These are phyloP conservation scores for Pseudopodoces humilis DNA, from an alignment of 2,113 vertebrate genomes.

Conservation along the genomic window DNA sequence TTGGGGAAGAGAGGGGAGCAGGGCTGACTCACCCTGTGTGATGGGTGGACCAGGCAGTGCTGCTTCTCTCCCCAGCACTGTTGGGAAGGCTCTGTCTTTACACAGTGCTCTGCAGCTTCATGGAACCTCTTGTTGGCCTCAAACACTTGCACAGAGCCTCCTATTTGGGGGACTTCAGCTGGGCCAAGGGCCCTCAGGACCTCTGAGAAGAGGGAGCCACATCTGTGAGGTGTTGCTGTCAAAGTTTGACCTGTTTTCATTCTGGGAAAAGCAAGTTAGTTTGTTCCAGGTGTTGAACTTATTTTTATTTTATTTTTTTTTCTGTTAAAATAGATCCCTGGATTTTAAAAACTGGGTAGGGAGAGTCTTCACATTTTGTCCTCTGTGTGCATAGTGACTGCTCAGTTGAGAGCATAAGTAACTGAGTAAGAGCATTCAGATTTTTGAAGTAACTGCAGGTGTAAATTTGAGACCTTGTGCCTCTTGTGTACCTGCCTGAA, in stretches of 20 bases:
- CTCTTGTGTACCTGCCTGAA: background rate
- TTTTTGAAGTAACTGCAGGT: background rate
- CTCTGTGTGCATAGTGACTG: background rate
- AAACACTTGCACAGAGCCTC: fast-evolving
- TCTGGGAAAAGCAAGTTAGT: background rate
- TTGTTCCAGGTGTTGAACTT: background rate
- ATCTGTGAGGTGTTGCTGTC: background rate
- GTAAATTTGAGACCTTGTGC: background rate
- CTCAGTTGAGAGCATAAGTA: background rate
- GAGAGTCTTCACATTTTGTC: background rate
- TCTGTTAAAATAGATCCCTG: background rate
- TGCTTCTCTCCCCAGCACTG: background rate
- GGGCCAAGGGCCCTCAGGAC: background rate
- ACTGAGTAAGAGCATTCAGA: background rate
- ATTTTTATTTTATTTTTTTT: background rate
- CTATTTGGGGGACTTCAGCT: background rate
- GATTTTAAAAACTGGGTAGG: background rate
- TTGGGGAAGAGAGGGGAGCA: fast-evolving
- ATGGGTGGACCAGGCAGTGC: background rate
- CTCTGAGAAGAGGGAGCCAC: background rate
- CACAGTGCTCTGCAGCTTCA: background rate
- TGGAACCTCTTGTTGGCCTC: background rate
- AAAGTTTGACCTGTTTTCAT: background rate
- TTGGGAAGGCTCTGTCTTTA: background rate
- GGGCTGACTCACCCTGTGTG: background rate